These are phyloP conservation scores for Apamea anceps DNA, from an alignment of 2,888 invertebrate genomes.

Conservation along the genomic window DNA sequence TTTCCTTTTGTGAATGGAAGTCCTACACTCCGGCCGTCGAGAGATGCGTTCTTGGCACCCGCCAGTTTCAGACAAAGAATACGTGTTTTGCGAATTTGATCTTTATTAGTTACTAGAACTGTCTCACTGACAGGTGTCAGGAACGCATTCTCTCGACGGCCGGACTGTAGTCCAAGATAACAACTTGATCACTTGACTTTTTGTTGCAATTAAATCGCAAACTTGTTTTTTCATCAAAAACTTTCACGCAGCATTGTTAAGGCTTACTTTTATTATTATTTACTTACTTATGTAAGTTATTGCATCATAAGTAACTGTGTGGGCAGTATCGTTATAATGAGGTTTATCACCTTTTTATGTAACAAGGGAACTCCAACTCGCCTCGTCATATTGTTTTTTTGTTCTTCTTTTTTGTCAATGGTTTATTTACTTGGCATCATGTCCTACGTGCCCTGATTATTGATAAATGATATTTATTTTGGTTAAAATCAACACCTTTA, in stretches of 20 bases:
- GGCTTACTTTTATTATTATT: constrained; percentile 36
- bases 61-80: not conserved
- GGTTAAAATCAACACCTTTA: not conserved
- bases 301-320: constrained; percentile 26
- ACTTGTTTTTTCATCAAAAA: constrained; percentile 26
- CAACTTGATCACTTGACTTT: not conserved
- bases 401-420: not conserved
- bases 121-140: not conserved
- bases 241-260: constrained; percentile 46
- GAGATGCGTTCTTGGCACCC: too few relatives aligned
- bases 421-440: not conserved
- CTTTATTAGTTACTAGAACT: not conserved
- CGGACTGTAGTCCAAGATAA: not conserved
- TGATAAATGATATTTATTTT: not conserved
- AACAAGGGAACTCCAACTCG: not conserved
- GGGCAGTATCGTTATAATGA: not conserved
- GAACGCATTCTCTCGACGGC: not conserved
- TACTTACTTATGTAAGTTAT: constrained; percentile 22
- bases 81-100: not conserved
- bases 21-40: too few relatives aligned
- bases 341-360: not conserved
- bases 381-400: not conserved
- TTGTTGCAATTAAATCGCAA: constrained; percentile 10
- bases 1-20: not conserved
- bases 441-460: not conserved